Base-by-base conservation (phyloP, 2,888 invertebrate species). In the Spisula solida region DNA sequence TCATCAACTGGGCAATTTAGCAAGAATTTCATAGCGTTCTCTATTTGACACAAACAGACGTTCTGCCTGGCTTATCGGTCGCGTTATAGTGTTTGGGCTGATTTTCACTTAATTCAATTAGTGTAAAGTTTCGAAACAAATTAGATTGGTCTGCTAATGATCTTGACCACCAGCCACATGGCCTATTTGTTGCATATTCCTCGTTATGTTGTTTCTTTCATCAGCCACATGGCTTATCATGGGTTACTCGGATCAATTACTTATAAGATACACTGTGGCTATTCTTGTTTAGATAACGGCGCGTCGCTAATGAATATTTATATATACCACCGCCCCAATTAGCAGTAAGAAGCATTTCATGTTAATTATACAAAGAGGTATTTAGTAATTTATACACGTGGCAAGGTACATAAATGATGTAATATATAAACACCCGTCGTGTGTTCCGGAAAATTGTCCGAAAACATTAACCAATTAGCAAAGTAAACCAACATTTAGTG, bases 41-140 rank as follows among this genome's bases (percentile, higher is more conserved):
- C 20, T 41, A 55, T 81, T 81, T 88, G 88, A 81, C 88, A 88
- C 81, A 75, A 70, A 55, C 82, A 79, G n/a, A 47, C 66, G 60
- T 47, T 31, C 78, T 80, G 87, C 47, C 79, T 79, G 81, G 34
- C 79, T 87, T 87, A 87, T 87, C 87, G 25, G 56, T 16, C 56
- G 2, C 79, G 66, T 78, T 87, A 80, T 82, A 47, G 83, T 48
- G 83, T 56, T 25, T 18, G 47, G 79, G 78, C 79, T 85, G 55
- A 79, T 82, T 82, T 87, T 79, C 78, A 81, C 86, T 89, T 92
- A 90, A 92, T 92, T 89, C 81, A 90, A 92, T 92, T 92, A 90
- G 86, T 83, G 66, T 70, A 55, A 70, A 47, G 85, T 88, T 75
- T 81, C 80, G 82, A 84, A 87, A 88, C 87, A 91, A 91, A 91